These are phyloP conservation scores for Drosophila funebris DNA, from an alignment of 1,140 invertebrate species.

Conservation along the genomic window DNA sequence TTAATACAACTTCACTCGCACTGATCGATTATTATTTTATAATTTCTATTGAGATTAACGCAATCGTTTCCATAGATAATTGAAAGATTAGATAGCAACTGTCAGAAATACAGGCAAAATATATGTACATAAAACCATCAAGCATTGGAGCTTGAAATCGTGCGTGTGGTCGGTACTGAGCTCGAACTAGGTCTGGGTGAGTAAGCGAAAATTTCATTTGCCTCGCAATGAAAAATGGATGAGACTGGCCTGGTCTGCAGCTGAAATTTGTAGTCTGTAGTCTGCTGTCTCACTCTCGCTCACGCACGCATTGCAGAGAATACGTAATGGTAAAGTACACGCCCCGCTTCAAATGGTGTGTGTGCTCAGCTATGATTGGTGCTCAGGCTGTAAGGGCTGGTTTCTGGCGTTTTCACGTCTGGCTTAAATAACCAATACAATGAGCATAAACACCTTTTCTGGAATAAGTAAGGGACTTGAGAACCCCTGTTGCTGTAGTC, in stretches of 20 bases:
- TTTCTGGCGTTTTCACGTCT: background rate
- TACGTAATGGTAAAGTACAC: background rate
- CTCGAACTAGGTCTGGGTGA: constrained; percentile 52
- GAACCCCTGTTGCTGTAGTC: background rate
- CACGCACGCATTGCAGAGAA: background rate
- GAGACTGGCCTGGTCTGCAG: constrained; percentile 1
- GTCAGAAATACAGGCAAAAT: background rate
- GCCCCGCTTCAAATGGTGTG: constrained; percentile 3
- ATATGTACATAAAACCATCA: background rate
- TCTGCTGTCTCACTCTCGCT: background rate
- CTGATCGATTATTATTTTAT: background rate
- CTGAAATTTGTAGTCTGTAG: background rate
- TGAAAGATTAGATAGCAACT: background rate
- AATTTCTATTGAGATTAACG: background rate
- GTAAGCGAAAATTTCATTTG: constrained; percentile 33
- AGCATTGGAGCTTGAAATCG: constrained; percentile 8
- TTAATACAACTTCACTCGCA: background rate
- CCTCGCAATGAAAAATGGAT: constrained; percentile 20
- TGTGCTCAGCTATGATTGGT: constrained; percentile 11
- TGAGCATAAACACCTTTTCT: background rate
- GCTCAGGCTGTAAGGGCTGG: background rate
- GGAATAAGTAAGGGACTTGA: background rate
- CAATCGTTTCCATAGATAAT: background rate
- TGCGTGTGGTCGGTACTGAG: constrained; percentile 50
- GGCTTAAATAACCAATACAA: background rate